Evolutionary conservation across 2,888 invertebrate species (phyloP).

Genomic region (Andricus quercusramuli): DNA sequence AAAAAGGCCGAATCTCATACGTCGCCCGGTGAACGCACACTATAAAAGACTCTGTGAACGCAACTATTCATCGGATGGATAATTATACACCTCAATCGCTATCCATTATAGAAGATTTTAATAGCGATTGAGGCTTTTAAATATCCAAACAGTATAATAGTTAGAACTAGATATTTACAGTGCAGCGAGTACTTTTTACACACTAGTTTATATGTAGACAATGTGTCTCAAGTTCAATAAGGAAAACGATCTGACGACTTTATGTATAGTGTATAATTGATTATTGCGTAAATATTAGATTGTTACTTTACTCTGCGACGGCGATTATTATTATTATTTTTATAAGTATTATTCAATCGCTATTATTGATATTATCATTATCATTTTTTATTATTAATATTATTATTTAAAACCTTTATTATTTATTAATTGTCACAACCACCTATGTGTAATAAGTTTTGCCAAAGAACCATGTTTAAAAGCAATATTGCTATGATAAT

Average conservation of each 20-base stretch:
- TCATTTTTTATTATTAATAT: conserved; percentile 59
- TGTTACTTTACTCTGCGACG: conserved; percentile 55
- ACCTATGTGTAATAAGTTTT: conserved; percentile 79
- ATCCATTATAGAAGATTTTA: neutral
- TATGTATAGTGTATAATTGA: conserved; percentile 39
- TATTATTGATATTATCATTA: conserved; percentile 63
- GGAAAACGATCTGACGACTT: conserved; percentile 17
- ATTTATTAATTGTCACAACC: conserved; percentile 76
- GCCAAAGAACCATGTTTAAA: conserved; percentile 74
- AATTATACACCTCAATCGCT: neutral
- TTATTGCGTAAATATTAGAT: conserved; percentile 50
- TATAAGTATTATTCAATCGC: conserved; percentile 61
- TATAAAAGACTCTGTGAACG: neutral
- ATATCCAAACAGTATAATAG: neutral
- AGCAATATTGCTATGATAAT: conserved; percentile 67
- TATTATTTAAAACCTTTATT: conserved; percentile 75
- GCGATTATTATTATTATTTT: conserved; percentile 51
- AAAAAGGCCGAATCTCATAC: neutral
- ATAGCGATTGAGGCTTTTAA: neutral
- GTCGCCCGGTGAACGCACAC: neutral
- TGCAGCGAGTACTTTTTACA: conserved; percentile 1
- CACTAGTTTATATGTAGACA: neutral
- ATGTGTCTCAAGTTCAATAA: conserved; percentile 17
- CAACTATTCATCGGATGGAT: neutral
- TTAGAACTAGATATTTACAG: neutral